These are phyloP conservation scores for Bombus turneri DNA, from an alignment of 1,140 invertebrate genomes.

Conservation along the genomic window DNA sequence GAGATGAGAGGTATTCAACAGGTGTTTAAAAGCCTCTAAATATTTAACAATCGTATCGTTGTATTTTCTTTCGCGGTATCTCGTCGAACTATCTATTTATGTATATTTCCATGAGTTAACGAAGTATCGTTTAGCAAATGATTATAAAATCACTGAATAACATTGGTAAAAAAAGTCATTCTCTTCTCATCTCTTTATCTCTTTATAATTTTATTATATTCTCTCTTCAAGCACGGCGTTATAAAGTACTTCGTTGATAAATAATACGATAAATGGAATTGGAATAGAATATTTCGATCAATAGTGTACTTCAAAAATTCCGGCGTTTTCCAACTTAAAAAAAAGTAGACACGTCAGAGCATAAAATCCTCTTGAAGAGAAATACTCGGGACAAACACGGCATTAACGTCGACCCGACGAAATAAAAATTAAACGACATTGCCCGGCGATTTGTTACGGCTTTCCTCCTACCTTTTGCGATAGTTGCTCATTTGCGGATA, in stretches of 20 bases:
- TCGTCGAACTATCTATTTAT: background rate
- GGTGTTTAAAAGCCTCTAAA: slow-evolving; percentile 12
- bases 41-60: slow-evolving; percentile 1
- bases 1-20: slow-evolving; percentile 11
- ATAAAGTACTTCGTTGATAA: too few relatives aligned
- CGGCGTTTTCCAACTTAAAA: background rate
- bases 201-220: too few relatives aligned
- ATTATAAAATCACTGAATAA: background rate
- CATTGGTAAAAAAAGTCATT: too few relatives aligned
- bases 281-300: too few relatives aligned
- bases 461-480: background rate
- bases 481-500: slow-evolving; percentile 27
- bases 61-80: background rate
- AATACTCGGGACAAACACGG: background rate
- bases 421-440: slow-evolving; percentile 31
- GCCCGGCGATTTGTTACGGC: slow-evolving; percentile 23
- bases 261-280: too few relatives aligned
- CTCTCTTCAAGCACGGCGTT: too few relatives aligned
- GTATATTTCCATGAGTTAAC: background rate
- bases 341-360: too few relatives aligned
- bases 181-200: too few relatives aligned
- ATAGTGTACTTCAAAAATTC: too few relatives aligned
- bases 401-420: slow-evolving; percentile 11
- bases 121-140: background rate
- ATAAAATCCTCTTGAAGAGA: background rate